These are phyloP conservation scores for Pteronura brasiliensis DNA, from an alignment of 2,113 vertebrate species.

Conservation along the genomic window DNA sequence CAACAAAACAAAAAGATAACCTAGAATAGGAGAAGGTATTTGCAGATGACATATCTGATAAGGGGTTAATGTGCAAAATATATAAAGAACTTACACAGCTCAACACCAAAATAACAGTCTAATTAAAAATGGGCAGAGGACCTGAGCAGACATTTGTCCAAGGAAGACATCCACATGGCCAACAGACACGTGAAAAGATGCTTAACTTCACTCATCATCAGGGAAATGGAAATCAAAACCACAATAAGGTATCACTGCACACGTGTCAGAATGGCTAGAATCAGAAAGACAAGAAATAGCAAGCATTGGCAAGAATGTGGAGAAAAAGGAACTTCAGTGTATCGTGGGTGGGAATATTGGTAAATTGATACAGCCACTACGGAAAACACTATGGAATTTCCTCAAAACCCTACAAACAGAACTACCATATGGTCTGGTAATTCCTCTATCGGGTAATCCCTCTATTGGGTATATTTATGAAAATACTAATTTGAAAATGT, in stretches of 20 bases:
- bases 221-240: background rate
- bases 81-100: background rate
- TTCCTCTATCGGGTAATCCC: background rate
- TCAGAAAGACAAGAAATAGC: background rate
- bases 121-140: background rate
- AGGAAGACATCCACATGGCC: background rate
- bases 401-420: background rate
- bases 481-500: background rate
- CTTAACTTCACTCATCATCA: background rate
- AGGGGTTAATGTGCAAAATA: background rate
- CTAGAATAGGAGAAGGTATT: background rate
- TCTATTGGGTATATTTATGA: background rate
- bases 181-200: background rate
- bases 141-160: background rate
- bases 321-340: background rate
- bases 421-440: background rate
- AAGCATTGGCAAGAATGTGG: background rate
- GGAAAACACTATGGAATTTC: background rate
- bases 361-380: background rate
- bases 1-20: background rate
- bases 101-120: background rate
- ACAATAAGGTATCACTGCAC: background rate
- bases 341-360: background rate
- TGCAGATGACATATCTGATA: background rate
- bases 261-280: background rate